Evolutionary conservation across 2,113 vertebrate genomes (phyloP).

Genomic region (Anguilla japonica): DNA sequence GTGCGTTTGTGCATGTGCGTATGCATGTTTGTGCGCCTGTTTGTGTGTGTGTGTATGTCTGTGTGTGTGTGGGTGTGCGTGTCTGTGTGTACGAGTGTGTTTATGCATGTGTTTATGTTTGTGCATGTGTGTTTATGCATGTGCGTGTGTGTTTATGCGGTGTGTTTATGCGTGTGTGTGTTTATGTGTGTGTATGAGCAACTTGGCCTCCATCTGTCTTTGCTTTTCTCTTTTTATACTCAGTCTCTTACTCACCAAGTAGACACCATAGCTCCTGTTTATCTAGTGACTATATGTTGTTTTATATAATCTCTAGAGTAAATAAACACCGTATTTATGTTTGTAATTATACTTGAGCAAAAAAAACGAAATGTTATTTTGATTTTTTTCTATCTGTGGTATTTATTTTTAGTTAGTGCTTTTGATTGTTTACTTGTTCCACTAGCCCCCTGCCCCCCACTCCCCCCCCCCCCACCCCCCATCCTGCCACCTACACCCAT

Average conservation of each 20-base stretch:
- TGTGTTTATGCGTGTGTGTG: constrained; percentile 2
- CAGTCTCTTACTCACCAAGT: constrained; percentile 47
- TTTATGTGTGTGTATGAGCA: constrained; percentile 25
- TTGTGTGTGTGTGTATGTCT: constrained; percentile 27
- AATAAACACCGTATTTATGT: constrained; percentile 76
- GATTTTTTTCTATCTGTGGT: constrained; percentile 72
- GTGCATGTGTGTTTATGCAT: constrained; percentile 30
- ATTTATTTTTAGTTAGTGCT: constrained; percentile 76
- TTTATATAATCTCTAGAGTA: constrained; percentile 66
- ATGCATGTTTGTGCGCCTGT: constrained; percentile 25
- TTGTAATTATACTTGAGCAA: constrained; percentile 70
- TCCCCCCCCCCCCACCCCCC: constrained; percentile 21
- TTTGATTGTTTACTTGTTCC: constrained; percentile 39
- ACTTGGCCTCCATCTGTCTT: constrained; percentile 41
- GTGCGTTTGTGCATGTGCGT: constrained; percentile 28
- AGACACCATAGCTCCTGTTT: constrained; percentile 57
- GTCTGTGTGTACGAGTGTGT: constrained; percentile 26
- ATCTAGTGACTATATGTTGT: constrained; percentile 55
- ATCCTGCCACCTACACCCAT: constrained; percentile 1
- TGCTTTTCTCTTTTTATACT: constrained; percentile 37
- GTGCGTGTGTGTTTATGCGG: background rate
- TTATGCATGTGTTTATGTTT: constrained; percentile 30
- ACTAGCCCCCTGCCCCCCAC: constrained; percentile 30
- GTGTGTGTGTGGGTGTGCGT: constrained; percentile 26
- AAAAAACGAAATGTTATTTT: constrained; percentile 53